Percentiles rank a stretch among this genome's conserved stretches.
Conservation (phyloP, 2,113 vertebrate genomes). For the Nannobrachium achirus region DNA sequence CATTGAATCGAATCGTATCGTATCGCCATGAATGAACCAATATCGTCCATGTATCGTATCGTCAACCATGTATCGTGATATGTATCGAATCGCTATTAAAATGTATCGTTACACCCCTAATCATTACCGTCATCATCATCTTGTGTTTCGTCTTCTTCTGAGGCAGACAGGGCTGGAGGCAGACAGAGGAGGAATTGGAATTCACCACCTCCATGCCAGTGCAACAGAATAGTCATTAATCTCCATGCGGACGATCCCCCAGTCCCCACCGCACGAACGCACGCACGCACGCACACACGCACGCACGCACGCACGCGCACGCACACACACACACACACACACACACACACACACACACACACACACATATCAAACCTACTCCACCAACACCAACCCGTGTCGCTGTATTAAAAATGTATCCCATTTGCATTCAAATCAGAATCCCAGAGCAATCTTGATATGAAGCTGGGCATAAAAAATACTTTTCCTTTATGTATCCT, state of each 20-base stretch:
- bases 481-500: constrained; percentile 33
- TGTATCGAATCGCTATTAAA: no score
- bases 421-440: constrained; percentile 67
- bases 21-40: no score
- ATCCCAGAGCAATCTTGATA: constrained; percentile 55
- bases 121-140: constrained; percentile 30
- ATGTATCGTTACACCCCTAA: no score
- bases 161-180: constrained; percentile 39
- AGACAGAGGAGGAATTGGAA: constrained; percentile 34
- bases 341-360: no score
- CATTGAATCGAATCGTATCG: no score
- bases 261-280: no score
- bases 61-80: no score
- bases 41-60: no score
- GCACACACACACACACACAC: no score
- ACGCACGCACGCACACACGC: no score
- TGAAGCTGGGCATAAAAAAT: constrained; percentile 34
- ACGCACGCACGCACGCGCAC: no score
- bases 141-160: neutral
- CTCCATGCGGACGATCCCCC: constrained; percentile 29
- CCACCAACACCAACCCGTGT: no score
- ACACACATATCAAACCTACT: neutral
- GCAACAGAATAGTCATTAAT: constrained; percentile 60
- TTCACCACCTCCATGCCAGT: constrained; percentile 11
- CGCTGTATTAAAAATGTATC: constrained; percentile 65